A percentile compares a stretch with the other conserved stretches of the same genome.
Evolutionary conservation across 2,797 vertebrate species (phyloP).

Genomic region (Okamejei kenojei): DNA sequence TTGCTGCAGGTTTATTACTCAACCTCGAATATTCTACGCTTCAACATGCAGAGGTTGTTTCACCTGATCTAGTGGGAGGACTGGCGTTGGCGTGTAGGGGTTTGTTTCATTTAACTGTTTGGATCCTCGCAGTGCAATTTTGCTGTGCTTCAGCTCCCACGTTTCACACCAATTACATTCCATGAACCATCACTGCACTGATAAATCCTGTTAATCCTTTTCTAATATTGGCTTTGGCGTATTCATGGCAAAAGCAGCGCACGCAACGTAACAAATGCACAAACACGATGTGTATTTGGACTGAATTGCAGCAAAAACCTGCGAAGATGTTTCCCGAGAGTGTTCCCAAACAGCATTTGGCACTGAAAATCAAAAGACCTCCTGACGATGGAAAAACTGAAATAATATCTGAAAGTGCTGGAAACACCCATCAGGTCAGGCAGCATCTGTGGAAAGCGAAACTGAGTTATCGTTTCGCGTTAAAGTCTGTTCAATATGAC

Average conservation of each 20-base stretch:
- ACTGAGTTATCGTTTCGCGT: too few species aligned
- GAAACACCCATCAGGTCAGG: too few species aligned
- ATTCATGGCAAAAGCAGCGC: neutral
- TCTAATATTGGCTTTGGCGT: slow-evolving; percentile 27
- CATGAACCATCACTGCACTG: neutral
- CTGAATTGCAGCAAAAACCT: neutral
- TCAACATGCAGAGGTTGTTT: neutral
- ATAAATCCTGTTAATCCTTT: slow-evolving; percentile 11
- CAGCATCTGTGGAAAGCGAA: too few species aligned
- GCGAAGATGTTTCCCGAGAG: too few species aligned
- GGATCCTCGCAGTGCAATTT: neutral
- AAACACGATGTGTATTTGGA: slow-evolving; percentile 3
- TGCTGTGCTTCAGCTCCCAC: neutral
- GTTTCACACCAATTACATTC: neutral
- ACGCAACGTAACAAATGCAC: neutral
- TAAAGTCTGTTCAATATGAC: too few species aligned
- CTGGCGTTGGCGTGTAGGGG: neutral
- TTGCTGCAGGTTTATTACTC: neutral
- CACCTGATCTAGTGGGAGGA: neutral
- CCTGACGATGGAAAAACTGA: too few species aligned
- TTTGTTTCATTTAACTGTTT: neutral
- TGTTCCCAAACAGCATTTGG: too few species aligned
- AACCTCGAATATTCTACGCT: neutral
- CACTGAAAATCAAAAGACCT: too few species aligned
- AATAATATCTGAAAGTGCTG: too few species aligned